These are phyloP conservation scores for Chrysodeixis includens DNA, from an alignment of 2,888 invertebrate genomes.

Conservation along the genomic window DNA sequence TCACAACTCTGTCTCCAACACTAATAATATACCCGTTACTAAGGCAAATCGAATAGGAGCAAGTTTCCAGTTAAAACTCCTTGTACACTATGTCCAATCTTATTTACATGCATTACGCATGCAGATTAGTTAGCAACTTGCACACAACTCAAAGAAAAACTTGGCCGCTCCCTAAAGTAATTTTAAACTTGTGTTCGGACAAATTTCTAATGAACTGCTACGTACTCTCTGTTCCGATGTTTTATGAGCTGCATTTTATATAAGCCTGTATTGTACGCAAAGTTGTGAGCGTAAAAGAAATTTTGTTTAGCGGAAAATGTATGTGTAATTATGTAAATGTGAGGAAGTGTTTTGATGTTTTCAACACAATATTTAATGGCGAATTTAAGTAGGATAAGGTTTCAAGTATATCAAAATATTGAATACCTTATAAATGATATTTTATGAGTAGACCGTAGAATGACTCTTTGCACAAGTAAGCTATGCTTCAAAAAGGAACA, in stretches of 20 bases:
- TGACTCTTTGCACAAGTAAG: too few species aligned
- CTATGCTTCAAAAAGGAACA: too few species aligned
- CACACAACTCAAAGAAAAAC: constrained; percentile 75
- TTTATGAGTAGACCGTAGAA: too few species aligned
- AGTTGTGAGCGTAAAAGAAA: not conserved
- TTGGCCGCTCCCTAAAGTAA: constrained; percentile 68
- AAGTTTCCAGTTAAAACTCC: constrained; percentile 62
- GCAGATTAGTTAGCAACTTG: constrained; percentile 78
- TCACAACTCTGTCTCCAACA: constrained; percentile 19
- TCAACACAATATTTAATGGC: not conserved
- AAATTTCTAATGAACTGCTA: constrained; percentile 69
- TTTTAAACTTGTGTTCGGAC: constrained; percentile 70
- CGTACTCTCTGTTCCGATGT: constrained; percentile 44
- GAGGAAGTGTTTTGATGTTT: not conserved
- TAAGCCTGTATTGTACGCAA: not conserved
- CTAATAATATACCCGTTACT: constrained; percentile 53
- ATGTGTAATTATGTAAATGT: not conserved
- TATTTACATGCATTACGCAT: constrained; percentile 81
- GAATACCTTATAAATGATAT: too few species aligned
- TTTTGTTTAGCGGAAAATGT: not conserved
- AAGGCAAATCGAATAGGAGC: constrained; percentile 51
- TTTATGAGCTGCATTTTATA: constrained; percentile 44
- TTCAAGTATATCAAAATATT: too few species aligned
- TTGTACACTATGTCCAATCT: constrained; percentile 60
- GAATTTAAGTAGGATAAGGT: too few species aligned